Evolutionary conservation across 2,888 invertebrate species (phyloP).

Genomic region (Halictus quadricinctus): DNA sequence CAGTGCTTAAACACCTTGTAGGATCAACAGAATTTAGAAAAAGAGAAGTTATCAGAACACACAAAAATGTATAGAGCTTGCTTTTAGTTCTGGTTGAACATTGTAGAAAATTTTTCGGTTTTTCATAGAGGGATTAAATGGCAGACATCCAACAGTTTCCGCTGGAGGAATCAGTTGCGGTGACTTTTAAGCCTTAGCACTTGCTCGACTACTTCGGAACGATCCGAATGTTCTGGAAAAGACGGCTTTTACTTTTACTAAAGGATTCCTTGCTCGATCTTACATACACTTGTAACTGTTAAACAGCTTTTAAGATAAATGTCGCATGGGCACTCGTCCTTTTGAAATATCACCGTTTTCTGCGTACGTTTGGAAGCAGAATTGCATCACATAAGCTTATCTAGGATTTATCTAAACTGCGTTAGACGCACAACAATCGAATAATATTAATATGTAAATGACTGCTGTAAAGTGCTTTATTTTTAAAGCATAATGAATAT

Average conservation of each 20-base stretch:
- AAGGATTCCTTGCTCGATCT: not conserved
- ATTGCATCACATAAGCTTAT: not conserved
- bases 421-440: not conserved
- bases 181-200: not conserved
- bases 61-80: not conserved
- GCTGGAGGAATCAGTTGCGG: not conserved
- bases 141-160: not conserved
- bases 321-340: not conserved
- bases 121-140: not conserved
- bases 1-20: not conserved
- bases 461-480: not conserved
- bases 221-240: slow-evolving; percentile 10
- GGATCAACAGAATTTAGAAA: not conserved
- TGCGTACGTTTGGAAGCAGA: not conserved
- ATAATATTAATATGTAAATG: not conserved
- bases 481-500: too few relatives aligned
- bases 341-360: not conserved
- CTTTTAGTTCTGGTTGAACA: not conserved
- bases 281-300: not conserved
- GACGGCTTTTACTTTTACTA: slow-evolving; percentile 1
- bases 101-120: not conserved
- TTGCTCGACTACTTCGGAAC: not conserved
- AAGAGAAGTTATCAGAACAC: not conserved
- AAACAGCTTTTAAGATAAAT: not conserved
- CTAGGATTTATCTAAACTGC: not conserved